A percentile compares a stretch with the other conserved stretches of the same genome.
Conservation (phyloP, 2,797 vertebrate species). For the Carapus acus region DNA sequence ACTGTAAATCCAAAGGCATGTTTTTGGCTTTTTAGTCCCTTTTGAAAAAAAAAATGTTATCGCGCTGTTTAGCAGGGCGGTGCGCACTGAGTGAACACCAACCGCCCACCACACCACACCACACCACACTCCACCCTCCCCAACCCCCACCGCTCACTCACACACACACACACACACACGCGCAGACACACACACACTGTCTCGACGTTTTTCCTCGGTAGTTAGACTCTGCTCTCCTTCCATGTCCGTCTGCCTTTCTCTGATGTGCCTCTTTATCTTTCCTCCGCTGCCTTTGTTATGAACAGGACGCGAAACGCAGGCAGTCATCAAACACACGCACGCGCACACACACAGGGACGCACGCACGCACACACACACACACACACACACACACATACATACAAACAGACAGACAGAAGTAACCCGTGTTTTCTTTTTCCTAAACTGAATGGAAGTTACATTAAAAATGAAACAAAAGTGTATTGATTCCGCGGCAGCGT, state of each 20-base stretch:
- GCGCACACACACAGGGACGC: not conserved
- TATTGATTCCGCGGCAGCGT: too few relatives aligned
- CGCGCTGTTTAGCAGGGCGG: constrained; percentile 35
- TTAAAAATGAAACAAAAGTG: not conserved
- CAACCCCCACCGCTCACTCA: constrained; percentile 5
- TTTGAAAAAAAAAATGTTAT: constrained; percentile 49
- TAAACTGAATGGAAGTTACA: not conserved
- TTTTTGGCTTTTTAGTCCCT: constrained; percentile 44
- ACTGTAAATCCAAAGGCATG: constrained; percentile 69
- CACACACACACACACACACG: too few relatives aligned
- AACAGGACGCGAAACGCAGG: too few relatives aligned
- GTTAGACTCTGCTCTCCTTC: not conserved
- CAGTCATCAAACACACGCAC: too few relatives aligned
- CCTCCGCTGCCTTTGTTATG: not conserved
- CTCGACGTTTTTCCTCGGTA: not conserved
- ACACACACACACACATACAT: not conserved
- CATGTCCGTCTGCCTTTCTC: too few relatives aligned
- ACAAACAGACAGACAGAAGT: too few relatives aligned
- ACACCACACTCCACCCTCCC: constrained; percentile 13
- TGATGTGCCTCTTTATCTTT: not conserved
- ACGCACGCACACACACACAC: too few relatives aligned
- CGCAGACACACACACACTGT: constrained; percentile 2
- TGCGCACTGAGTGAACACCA: constrained; percentile 17
- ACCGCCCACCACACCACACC: constrained; percentile 1
- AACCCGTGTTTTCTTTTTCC: not conserved